phyloP scores from a whole-genome alignment of 2,888 invertebrate species.

The Argyresthia goedartella region DNA sequence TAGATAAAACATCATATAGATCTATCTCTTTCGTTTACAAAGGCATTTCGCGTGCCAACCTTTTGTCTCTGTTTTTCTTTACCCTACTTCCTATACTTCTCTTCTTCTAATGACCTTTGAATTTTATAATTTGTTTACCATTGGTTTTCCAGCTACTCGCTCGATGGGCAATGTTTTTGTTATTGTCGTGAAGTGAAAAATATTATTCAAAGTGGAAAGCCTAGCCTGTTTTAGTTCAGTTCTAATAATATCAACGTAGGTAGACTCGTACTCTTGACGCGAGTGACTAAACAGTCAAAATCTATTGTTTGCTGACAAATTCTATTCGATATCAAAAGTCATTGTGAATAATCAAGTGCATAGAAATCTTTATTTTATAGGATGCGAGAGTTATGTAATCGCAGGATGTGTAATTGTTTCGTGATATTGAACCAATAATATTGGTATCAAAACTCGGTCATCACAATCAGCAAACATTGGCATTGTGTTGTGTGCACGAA shows the following conservation, averaged over 20 bases:
- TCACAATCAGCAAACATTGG: constrained; percentile 17
- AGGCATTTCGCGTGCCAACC: not conserved
- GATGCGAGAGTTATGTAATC: constrained; percentile 55
- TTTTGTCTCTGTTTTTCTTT: not conserved
- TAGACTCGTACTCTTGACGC: constrained; percentile 3
- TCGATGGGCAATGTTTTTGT: constrained; percentile 58
- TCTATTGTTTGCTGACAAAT: constrained; percentile 25
- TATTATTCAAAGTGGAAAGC: constrained; percentile 12
- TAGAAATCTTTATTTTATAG: constrained; percentile 37
- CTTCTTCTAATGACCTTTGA: constrained; percentile 7
- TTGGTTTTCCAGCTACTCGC: not conserved
- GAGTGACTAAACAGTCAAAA: constrained; percentile 11
- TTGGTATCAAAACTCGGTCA: constrained; percentile 6
- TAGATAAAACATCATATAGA: no score
- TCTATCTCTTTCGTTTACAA: not conserved
- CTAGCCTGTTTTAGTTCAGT: constrained; percentile 5
- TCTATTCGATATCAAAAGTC: constrained; percentile 55
- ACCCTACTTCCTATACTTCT: not conserved
- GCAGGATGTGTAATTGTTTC: constrained; percentile 28
- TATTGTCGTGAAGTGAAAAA: constrained; percentile 36
- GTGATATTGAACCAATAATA: constrained; percentile 16
- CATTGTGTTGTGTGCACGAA: constrained; percentile 11
- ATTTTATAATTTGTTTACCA: constrained; percentile 1
- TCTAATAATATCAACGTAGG: constrained; percentile 7
- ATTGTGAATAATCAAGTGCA: constrained; percentile 57